Evolutionary conservation across 2,888 invertebrate genomes (phyloP).

Genomic region (Eueremaeus valkanovi): DNA sequence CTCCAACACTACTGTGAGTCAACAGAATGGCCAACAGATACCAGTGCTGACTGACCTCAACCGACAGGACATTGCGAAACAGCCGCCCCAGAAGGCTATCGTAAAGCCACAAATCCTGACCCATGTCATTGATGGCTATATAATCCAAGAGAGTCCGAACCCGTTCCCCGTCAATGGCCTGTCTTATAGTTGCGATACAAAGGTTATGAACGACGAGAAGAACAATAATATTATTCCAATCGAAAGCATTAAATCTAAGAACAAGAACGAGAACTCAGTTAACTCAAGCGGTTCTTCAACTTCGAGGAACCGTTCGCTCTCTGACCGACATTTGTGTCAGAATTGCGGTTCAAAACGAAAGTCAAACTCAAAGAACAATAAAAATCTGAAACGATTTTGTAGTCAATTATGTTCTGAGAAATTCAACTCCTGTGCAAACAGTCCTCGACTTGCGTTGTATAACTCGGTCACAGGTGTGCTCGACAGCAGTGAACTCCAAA

Average conservation of each 20-base stretch:
- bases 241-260: constrained; percentile 21
- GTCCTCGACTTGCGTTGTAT: neutral
- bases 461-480: constrained; percentile 3
- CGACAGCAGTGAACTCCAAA: neutral
- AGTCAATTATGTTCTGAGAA: constrained; percentile 66
- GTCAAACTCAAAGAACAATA: constrained; percentile 65
- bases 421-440: constrained; percentile 36
- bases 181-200: neutral
- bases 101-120: constrained; percentile 70
- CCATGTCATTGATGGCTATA: constrained; percentile 93
- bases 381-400: constrained; percentile 64
- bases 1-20: neutral
- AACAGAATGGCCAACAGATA: neutral
- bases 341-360: constrained; percentile 66
- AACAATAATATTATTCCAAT: constrained; percentile 22
- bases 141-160: constrained; percentile 78
- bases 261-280: neutral
- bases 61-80: constrained; percentile 22
- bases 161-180: constrained; percentile 54
- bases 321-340: constrained; percentile 54
- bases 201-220: neutral
- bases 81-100: constrained; percentile 46
- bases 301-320: neutral
- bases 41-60: neutral
- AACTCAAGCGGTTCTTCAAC: neutral